Evolutionary conservation across 2,113 vertebrate species (phyloP).

Genomic region (Tympanuchus pallidicinctus): DNA sequence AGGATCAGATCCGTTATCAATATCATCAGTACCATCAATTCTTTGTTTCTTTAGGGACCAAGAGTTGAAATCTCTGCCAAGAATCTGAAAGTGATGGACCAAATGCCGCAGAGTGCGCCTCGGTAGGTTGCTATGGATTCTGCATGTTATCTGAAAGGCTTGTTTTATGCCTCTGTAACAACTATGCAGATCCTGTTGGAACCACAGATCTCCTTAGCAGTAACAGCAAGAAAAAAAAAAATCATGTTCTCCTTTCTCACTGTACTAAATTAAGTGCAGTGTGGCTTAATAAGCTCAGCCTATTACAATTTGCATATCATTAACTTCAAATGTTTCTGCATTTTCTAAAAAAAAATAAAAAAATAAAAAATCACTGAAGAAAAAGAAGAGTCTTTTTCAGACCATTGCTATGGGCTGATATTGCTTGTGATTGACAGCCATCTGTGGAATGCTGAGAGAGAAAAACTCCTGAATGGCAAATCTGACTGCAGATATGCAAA

Average conservation of each 20-base stretch:
- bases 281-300: neutral
- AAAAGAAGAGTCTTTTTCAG: neutral
- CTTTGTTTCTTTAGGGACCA: constrained; percentile 84
- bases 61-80: constrained; percentile 97
- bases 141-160: neutral
- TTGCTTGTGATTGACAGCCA: neutral
- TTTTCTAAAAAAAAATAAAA: neutral
- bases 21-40: neutral
- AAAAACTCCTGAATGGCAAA: neutral
- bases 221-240: neutral
- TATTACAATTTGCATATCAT: neutral
- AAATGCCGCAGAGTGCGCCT: constrained; percentile 92
- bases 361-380: neutral
- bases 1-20: constrained; percentile 9
- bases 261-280: neutral
- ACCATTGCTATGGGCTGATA: neutral
- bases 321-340: neutral
- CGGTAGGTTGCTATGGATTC: constrained; percentile 79
- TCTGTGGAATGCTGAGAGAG: neutral
- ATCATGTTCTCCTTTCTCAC: neutral
- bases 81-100: constrained; percentile 97
- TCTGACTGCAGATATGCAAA: neutral
- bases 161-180: neutral
- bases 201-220: neutral
- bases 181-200: neutral